phyloP scores from a whole-genome alignment of 2,888 invertebrate genomes.

The Gerris lacustris region DNA sequence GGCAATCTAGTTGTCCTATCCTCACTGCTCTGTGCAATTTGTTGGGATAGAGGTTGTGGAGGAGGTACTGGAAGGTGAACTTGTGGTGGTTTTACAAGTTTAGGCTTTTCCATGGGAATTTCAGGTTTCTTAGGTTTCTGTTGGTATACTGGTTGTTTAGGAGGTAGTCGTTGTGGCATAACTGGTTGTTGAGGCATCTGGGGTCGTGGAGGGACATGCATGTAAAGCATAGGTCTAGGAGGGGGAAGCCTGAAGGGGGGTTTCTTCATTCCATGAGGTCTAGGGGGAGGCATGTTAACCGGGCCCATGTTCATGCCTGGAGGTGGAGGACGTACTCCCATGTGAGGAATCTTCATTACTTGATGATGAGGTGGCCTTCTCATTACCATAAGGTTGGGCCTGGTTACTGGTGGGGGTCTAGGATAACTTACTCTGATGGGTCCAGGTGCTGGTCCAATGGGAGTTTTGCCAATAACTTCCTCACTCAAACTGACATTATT shows the following conservation, averaged over 20 bases:
- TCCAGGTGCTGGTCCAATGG: constrained; percentile 2
- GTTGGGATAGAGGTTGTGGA: constrained; percentile 17
- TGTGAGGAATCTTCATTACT: constrained; percentile 13
- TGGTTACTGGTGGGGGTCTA: constrained; percentile 3
- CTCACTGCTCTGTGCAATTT: constrained; percentile 20
- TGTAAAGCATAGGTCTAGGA: constrained; percentile 20
- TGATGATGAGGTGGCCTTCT: constrained; percentile 13
- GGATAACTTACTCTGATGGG: constrained; percentile 5
- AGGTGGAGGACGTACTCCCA: constrained; percentile 23
- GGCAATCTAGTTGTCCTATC: constrained; percentile 22
- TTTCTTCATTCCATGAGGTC: constrained; percentile 28
- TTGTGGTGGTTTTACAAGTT: constrained; percentile 18
- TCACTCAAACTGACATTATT: neutral
- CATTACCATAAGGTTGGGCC: constrained; percentile 11
- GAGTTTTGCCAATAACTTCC: constrained; percentile 4
- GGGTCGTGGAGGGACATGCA: neutral
- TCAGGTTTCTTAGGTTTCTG: constrained; percentile 18
- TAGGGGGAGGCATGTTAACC: constrained; percentile 17
- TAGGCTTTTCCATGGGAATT: constrained; percentile 12
- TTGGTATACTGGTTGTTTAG: constrained; percentile 13
- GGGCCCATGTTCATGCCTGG: constrained; percentile 21
- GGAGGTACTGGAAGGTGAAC: constrained; percentile 21
- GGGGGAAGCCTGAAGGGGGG: constrained; percentile 26
- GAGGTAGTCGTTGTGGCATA: constrained; percentile 12
- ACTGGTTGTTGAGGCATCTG: neutral